Evolutionary conservation across 2,888 invertebrate genomes (phyloP).

Genomic region (Tenthredo livida): DNA sequence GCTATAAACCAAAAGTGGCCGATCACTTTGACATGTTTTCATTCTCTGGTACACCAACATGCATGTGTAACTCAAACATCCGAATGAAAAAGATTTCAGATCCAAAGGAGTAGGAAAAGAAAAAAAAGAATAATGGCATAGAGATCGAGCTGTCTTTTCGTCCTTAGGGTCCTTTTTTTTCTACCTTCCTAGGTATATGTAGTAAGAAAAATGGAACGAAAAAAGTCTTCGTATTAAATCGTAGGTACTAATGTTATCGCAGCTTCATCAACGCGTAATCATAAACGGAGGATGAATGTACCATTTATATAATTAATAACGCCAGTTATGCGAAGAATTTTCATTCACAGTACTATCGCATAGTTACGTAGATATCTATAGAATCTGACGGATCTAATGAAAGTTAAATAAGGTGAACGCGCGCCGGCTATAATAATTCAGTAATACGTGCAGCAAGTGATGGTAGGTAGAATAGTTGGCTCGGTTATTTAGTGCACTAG

Average conservation of each 20-base stretch:
- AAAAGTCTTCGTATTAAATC: neutral
- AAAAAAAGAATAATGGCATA: neutral
- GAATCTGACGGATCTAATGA: constrained; percentile 10
- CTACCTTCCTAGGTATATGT: neutral
- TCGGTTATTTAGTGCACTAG: neutral
- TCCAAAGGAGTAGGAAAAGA: neutral
- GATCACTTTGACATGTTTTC: constrained; percentile 46
- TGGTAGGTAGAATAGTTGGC: neutral
- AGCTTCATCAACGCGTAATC: neutral
- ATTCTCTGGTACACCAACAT: constrained; percentile 8
- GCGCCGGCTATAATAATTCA: neutral
- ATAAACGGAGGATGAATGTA: neutral
- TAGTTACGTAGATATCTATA: neutral
- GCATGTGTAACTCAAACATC: neutral
- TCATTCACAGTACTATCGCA: neutral
- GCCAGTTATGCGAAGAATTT: neutral
- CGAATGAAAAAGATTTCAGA: neutral
- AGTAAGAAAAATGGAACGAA: neutral
- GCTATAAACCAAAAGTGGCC: neutral
- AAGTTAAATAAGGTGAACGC: neutral
- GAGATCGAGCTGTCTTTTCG: neutral
- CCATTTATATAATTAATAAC: neutral
- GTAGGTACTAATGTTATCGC: neutral
- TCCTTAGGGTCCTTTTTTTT: neutral
- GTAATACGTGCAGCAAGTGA: neutral